These are phyloP conservation scores for Takifugu bimaculatus DNA, from an alignment of 2,113 vertebrate species.

Conservation along the genomic window DNA sequence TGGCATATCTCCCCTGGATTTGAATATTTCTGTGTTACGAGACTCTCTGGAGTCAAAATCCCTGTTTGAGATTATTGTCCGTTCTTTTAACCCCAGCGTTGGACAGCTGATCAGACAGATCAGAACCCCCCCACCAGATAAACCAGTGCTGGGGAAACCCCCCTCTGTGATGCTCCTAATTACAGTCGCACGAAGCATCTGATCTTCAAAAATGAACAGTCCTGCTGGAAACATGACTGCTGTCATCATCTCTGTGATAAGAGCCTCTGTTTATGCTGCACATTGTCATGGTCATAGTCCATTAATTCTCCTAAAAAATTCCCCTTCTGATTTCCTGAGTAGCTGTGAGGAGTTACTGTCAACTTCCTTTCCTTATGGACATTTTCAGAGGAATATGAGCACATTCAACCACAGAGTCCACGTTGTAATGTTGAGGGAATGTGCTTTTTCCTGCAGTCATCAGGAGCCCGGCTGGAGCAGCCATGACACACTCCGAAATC, in stretches of 20 bases:
- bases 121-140: constrained; percentile 7
- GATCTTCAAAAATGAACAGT: neutral
- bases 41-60: neutral
- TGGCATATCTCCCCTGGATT: neutral
- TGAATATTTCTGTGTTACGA: neutral
- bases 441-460: constrained; percentile 7
- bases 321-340: too few species aligned
- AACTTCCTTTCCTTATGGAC: neutral
- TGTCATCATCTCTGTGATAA: too few species aligned
- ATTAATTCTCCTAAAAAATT: too few species aligned
- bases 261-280: too few species aligned
- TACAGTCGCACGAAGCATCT: constrained; percentile 9
- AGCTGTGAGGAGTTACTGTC: neutral
- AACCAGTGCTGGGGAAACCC: neutral
- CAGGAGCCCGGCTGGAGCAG: constrained; percentile 66
- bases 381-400: neutral
- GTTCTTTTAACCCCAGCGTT: constrained; percentile 6
- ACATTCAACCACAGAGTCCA: neutral
- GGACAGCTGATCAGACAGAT: constrained; percentile 9
- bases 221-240: neutral
- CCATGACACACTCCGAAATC: constrained; percentile 78
- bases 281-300: too few species aligned
- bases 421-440: neutral
- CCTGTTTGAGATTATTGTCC: constrained; percentile 2
- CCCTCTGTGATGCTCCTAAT: constrained; percentile 13